These are phyloP conservation scores for Chionis minor DNA, from an alignment of 2,113 vertebrate species.

Conservation along the genomic window DNA sequence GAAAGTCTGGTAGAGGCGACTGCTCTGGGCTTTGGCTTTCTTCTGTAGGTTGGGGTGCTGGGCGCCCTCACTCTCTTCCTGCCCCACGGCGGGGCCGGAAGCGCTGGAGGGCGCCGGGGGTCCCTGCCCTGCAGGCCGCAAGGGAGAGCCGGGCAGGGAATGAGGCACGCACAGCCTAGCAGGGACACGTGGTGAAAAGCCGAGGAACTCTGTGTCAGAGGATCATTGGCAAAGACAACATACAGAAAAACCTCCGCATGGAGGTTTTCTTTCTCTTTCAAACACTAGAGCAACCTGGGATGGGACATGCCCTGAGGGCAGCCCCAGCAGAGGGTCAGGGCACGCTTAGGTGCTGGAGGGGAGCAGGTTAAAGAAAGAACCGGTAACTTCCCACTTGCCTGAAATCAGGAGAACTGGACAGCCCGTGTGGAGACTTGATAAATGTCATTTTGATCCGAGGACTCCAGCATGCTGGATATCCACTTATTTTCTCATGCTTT, in stretches of 20 bases:
- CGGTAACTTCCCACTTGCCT: not conserved
- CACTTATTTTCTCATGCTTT: not conserved
- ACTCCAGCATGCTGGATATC: not conserved
- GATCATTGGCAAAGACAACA: not conserved
- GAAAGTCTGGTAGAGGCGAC: not conserved
- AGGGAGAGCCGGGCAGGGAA: not conserved
- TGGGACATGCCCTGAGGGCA: not conserved
- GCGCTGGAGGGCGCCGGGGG: accelerated
- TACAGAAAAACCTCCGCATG: accelerated
- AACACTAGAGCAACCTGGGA: not conserved
- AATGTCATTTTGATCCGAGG: not conserved
- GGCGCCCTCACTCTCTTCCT: not conserved
- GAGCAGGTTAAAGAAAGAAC: not conserved
- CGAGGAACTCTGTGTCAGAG: not conserved
- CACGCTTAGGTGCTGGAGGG: not conserved
- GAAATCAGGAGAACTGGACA: not conserved
- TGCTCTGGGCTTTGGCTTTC: not conserved
- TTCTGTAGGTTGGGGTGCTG: not conserved
- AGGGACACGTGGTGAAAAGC: not conserved
- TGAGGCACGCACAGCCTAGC: not conserved
- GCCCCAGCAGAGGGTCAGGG: not conserved
- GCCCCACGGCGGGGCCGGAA: accelerated
- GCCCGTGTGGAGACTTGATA: not conserved
- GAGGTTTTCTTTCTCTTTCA: not conserved
- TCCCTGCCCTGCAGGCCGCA: accelerated